Conservation (phyloP, 2,113 vertebrate species). For the Anarrhichthys ocellatus region DNA sequence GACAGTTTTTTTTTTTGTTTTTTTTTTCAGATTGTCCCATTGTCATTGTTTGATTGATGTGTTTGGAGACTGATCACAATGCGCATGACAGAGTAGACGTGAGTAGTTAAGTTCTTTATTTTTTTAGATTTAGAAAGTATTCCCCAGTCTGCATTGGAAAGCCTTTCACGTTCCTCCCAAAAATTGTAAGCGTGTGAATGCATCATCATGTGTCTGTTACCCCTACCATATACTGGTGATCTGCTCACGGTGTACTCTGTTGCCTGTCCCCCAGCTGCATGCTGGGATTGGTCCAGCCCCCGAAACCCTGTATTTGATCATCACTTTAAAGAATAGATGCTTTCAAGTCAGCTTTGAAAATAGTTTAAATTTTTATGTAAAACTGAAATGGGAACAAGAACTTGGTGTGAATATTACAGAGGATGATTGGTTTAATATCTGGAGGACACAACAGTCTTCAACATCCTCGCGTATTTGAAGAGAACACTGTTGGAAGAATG, state of each 20-base stretch:
- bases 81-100: neutral
- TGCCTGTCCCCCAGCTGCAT: neutral
- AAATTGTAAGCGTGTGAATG: neutral
- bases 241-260: neutral
- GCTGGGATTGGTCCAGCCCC: neutral
- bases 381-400: too few species aligned
- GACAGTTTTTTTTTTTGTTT: neutral
- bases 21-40: slow-evolving; percentile 2
- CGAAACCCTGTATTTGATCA: neutral
- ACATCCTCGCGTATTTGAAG: too few species aligned
- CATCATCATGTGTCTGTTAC: neutral
- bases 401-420: too few species aligned
- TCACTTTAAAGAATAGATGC: neutral
- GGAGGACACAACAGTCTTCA: too few species aligned
- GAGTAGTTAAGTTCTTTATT: neutral
- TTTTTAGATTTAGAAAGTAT: neutral
- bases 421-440: too few species aligned
- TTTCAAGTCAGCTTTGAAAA: neutral
- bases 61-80: neutral
- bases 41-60: slow-evolving; percentile 24
- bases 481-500: too few species aligned
- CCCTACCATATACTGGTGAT: neutral
- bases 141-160: neutral
- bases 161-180: neutral
- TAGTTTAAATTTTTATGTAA: neutral